Base-by-base conservation (phyloP, 53 echinoderm and acorn worm genomes). In the Henricia sp. region DNA sequence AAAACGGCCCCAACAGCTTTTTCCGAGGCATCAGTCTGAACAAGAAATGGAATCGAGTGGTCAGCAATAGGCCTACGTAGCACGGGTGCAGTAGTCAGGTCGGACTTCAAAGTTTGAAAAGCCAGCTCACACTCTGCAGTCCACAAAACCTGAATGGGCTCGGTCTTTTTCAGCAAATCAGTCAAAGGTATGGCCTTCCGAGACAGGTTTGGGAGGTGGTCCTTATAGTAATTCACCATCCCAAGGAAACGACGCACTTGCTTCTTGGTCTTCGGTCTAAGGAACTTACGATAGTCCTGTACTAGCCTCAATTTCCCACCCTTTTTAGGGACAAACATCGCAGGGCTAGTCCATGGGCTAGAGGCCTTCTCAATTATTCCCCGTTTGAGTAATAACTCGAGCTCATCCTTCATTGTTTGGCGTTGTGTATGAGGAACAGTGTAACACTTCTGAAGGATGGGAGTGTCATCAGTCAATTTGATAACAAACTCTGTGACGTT, bases 241-340 rank as follows among this genome's bases (percentile, higher is more conserved):
- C 89, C 93, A 14, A 90, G 53, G 35, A 86, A 92, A 16, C 70
- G 77, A 34, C 85, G 43, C 21, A 92, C 92, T 63, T 92, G 71
- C 29, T 72, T 88, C 66, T 92, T 88, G 1, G 85, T 88, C 36
- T 85, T 44, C 16, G 87, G 91, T 34, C 70, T 72, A 13, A 82
- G 78, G 52, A 70, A 84, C 6, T 3, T 56, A 1, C 56, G 56
- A 56, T 56, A 56, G 6, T 56, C 56, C 27, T 56, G 56, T n/a
- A 56, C 56, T 14, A 56, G 56, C 20, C 67, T 6, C 3, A 67
- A 17, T 67, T 37, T 39, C 6, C 67, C 67, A 1, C 41, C 67
- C 25, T 67, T 67, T 21, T 67, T 67, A 19, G 38, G 67, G 2
- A 67, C 67, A 39, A 67, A 39, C 8, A 67, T 40, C 23, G 41